Percentiles rank a stretch among this genome's conserved stretches.
These are phyloP conservation scores for Graptemys geographica DNA, from an alignment of 2,797 vertebrate genomes.

Conservation along the genomic window DNA sequence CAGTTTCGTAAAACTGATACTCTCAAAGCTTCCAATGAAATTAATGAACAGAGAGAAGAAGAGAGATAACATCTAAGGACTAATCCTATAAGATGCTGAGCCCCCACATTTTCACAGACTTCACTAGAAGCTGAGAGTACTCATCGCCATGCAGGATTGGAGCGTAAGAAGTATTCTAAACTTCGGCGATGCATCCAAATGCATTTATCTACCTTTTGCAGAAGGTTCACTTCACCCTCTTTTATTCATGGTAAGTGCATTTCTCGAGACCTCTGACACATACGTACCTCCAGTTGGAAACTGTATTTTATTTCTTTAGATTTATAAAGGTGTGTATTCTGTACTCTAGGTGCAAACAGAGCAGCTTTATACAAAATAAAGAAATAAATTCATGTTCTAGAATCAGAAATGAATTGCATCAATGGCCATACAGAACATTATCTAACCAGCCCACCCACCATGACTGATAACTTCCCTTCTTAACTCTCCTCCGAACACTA, in stretches of 20 bases:
- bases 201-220: background rate
- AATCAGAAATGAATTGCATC: background rate
- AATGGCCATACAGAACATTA: background rate
- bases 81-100: constrained; percentile 4
- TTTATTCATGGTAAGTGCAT: background rate
- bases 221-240: background rate
- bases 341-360: background rate
- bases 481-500: background rate
- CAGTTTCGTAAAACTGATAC: background rate
- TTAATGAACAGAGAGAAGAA: constrained; percentile 40
- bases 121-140: background rate
- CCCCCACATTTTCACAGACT: background rate
- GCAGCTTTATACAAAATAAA: background rate
- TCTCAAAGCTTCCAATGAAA: constrained; percentile 24
- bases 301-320: background rate
- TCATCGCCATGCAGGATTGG: background rate
- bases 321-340: constrained; percentile 12
- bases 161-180: background rate
- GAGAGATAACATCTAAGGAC: background rate
- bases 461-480: background rate
- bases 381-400: background rate
- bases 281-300: background rate
- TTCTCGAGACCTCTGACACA: background rate
- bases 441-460: background rate
- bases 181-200: background rate